phyloP scores from a whole-genome alignment of 2,797 vertebrate genomes.

The Furcifer pardalis region DNA sequence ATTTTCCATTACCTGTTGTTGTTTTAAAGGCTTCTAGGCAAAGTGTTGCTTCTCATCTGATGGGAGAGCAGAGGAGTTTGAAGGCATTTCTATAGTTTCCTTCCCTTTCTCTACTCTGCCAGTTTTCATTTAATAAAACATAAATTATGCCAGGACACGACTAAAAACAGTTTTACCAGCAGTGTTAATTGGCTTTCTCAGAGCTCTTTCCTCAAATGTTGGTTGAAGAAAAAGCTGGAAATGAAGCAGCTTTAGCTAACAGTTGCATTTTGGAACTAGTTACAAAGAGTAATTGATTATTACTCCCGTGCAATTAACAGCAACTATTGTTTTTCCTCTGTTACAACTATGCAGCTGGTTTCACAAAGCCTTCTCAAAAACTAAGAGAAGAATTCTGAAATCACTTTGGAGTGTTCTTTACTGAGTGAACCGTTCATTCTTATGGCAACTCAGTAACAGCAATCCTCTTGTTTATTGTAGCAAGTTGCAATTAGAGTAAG shows the following conservation, averaged over 20 bases:
- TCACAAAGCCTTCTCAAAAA: neutral
- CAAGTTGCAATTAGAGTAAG: too few species aligned
- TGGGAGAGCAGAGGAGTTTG: neutral
- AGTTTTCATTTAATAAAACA: slow-evolving; percentile 42
- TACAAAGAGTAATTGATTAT: neutral
- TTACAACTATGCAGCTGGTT: neutral
- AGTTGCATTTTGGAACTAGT: neutral
- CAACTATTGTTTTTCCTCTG: neutral
- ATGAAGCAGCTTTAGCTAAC: slow-evolving; percentile 24
- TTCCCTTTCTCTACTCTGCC: neutral
- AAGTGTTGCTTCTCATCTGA: slow-evolving; percentile 45
- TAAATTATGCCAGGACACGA: slow-evolving; percentile 33
- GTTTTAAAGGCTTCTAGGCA: slow-evolving; percentile 36
- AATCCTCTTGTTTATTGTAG: too few species aligned
- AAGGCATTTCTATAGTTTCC: slow-evolving; percentile 36
- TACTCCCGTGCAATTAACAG: accelerated
- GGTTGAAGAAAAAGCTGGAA: slow-evolving; percentile 20
- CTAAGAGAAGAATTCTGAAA: neutral
- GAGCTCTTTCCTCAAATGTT: slow-evolving; percentile 9
- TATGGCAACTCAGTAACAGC: neutral
- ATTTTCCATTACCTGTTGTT: slow-evolving; percentile 47
- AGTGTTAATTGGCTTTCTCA: slow-evolving; percentile 43
- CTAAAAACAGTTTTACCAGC: slow-evolving; percentile 28
- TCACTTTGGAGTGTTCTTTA: neutral
- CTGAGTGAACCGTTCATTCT: neutral